Evolutionary conservation across 2,797 vertebrate genomes (phyloP).

Genomic region (Catostomus latipinnis): DNA sequence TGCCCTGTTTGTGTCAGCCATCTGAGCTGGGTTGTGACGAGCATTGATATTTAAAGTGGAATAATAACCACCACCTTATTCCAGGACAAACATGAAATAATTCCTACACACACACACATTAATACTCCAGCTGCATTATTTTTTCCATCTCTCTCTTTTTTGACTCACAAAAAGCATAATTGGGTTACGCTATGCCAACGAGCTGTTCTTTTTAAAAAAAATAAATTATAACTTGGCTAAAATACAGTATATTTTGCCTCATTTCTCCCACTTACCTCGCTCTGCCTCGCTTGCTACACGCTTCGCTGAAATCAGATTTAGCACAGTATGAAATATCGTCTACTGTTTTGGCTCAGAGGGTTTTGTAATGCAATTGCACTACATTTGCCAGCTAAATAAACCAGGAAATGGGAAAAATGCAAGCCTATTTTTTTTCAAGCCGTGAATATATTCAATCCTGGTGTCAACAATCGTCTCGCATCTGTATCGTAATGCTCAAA

Average conservation of each 20-base stretch:
- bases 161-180: neutral
- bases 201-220: neutral
- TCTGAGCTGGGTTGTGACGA: slow-evolving; percentile 10
- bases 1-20: neutral
- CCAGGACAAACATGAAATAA: neutral
- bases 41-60: neutral
- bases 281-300: neutral
- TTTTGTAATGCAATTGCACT: slow-evolving; percentile 43
- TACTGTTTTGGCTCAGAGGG: slow-evolving; percentile 12
- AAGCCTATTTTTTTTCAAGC: neutral
- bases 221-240: too few species aligned
- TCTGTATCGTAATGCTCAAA: neutral
- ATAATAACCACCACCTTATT: slow-evolving; percentile 9
- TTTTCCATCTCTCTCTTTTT: neutral
- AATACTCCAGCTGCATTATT: too few species aligned
- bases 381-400: slow-evolving; percentile 29
- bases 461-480: neutral
- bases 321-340: slow-evolving; percentile 20
- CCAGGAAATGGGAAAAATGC: neutral
- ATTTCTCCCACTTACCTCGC: neutral
- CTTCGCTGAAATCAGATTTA: slow-evolving; percentile 43
- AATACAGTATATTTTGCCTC: neutral
- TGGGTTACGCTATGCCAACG: neutral
- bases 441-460: neutral
- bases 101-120: neutral